Evolutionary conservation across 2,113 vertebrate genomes (phyloP).

Genomic region (Struthidea cinerea): DNA sequence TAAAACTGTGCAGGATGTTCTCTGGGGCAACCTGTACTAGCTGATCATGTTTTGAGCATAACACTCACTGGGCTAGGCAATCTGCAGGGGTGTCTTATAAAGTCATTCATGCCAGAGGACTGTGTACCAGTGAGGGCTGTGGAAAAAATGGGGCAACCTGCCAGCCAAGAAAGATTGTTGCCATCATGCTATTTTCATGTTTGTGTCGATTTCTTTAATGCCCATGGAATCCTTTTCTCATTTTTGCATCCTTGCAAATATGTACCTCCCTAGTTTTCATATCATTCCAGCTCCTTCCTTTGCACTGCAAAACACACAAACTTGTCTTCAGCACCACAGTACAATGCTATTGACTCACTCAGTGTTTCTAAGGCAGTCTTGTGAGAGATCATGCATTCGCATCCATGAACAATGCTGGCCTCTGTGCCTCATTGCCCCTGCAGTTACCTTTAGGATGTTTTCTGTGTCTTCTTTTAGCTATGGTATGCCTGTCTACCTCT

Average conservation of each 20-base stretch:
- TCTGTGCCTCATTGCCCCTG: not conserved
- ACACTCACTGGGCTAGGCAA: rapidly evolving
- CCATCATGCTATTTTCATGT: not conserved
- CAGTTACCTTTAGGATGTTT: not conserved
- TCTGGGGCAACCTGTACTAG: not conserved
- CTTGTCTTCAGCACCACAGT: not conserved
- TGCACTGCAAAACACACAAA: not conserved
- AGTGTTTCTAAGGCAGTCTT: not conserved
- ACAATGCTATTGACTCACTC: not conserved
- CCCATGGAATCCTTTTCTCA: not conserved
- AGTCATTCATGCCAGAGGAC: not conserved
- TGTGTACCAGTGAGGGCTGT: not conserved
- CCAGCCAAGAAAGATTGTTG: not conserved
- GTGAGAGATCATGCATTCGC: not conserved
- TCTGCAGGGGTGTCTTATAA: not conserved
- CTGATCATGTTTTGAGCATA: not conserved
- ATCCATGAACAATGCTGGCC: not conserved
- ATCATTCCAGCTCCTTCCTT: not conserved
- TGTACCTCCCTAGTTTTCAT: not conserved
- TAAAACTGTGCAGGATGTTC: not conserved
- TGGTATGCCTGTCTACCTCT: not conserved
- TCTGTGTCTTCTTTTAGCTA: not conserved
- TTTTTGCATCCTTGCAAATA: constrained; percentile 3
- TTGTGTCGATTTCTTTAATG: not conserved
- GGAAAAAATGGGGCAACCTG: not conserved